A percentile compares a stretch with the other conserved stretches of the same genome.
These are phyloP conservation scores for Platycnemis pennipes DNA, from an alignment of 2,888 invertebrate genomes.

Conservation along the genomic window DNA sequence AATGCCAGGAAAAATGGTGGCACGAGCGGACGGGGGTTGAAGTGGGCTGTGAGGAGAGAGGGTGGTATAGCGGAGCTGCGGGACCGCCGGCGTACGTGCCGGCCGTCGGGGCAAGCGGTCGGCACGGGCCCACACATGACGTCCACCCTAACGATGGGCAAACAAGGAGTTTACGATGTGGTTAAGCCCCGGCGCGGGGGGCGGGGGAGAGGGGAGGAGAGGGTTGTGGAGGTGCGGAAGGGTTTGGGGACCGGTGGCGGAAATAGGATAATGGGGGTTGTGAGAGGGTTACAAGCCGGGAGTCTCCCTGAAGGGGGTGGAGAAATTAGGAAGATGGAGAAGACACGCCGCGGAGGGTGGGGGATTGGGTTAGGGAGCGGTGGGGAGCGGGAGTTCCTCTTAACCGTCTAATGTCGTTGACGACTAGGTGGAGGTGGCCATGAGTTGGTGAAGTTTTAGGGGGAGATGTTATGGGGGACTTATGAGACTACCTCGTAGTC, in stretches of 20 bases:
- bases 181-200: not conserved
- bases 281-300: not conserved
- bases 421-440: not conserved
- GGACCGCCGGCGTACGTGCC: not conserved
- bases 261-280: constrained; percentile 18
- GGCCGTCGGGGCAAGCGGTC: not conserved
- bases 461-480: not conserved
- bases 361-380: not conserved
- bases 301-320: not conserved
- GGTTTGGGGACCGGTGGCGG: not conserved
- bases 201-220: not conserved
- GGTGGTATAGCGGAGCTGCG: not conserved
- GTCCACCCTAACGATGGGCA: constrained; percentile 41
- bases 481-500: not conserved
- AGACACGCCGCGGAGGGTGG: not conserved
- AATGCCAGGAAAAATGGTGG: not conserved
- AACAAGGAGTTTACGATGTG: constrained; percentile 55
- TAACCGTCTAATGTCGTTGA: not conserved
- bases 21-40: not conserved
- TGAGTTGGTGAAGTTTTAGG: not conserved
- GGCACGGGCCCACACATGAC: constrained; percentile 38
- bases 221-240: not conserved
- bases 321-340: not conserved
- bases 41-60: not conserved
- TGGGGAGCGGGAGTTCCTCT: not conserved